These are phyloP conservation scores for Lasioglossum albipes DNA, from an alignment of 1,140 invertebrate genomes.

Conservation along the genomic window DNA sequence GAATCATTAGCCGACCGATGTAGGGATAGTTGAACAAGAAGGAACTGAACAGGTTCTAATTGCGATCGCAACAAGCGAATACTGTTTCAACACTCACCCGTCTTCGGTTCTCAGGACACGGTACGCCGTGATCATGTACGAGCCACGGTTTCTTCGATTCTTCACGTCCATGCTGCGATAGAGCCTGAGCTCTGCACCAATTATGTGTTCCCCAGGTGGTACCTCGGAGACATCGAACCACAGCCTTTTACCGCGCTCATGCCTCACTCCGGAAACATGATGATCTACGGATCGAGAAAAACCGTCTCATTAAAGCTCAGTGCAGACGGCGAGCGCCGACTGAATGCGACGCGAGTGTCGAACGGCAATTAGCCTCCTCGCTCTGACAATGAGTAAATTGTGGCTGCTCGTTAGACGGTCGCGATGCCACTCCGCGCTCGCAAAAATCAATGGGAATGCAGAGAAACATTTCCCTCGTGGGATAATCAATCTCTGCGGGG, in stretches of 20 bases:
- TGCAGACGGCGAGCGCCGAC: neutral
- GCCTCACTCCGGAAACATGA: constrained; percentile 86
- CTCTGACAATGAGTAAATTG: constrained; percentile 5
- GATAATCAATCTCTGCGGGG: too few relatives aligned
- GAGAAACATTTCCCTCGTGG: too few relatives aligned
- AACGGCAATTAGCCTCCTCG: constrained; percentile 15
- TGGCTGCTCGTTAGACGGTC: constrained; percentile 16
- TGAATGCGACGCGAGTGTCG: neutral
- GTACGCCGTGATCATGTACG: constrained; percentile 75
- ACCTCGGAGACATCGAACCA: constrained; percentile 96
- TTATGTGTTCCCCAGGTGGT: constrained; percentile 87
- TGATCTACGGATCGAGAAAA: constrained; percentile 79
- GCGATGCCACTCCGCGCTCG: too few relatives aligned
- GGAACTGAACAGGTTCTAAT: neutral
- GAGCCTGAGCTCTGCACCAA: constrained; percentile 91
- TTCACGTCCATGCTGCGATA: constrained; percentile 83
- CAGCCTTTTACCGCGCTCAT: constrained; percentile 90
- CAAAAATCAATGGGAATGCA: too few relatives aligned
- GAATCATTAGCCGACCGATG: too few relatives aligned
- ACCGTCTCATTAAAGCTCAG: constrained; percentile 30
- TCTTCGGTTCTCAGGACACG: constrained; percentile 70
- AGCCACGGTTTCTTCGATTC: constrained; percentile 66
- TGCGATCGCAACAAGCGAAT: neutral
- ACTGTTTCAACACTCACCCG: constrained; percentile 66
- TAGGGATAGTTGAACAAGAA: too few relatives aligned